phyloP scores from a whole-genome alignment of 2,113 vertebrate genomes.

The Ivindomyrus marchei region DNA sequence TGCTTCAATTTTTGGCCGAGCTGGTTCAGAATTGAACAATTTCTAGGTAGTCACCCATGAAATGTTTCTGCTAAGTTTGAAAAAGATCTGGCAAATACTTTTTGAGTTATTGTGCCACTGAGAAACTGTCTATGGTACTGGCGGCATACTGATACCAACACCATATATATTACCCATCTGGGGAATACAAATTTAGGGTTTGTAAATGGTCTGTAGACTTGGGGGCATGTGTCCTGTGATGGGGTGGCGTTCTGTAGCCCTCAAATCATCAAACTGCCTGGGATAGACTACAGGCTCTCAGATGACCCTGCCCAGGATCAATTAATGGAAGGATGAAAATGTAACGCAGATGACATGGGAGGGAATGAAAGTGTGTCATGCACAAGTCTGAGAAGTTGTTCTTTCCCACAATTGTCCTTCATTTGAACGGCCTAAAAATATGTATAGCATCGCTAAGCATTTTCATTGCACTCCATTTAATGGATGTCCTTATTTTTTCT shows the following conservation, averaged over 20 bases:
- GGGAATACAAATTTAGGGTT: not conserved
- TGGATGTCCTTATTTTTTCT: conserved; percentile 7
- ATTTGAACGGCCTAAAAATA: not conserved
- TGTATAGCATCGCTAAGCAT: conserved; percentile 1
- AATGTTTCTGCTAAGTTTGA: not conserved
- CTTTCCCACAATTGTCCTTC: not conserved
- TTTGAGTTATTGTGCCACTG: not conserved
- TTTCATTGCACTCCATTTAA: conserved; percentile 13
- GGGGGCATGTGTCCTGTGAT: not conserved
- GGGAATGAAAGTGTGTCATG: not conserved
- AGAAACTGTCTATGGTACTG: not conserved
- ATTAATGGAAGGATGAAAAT: not conserved
- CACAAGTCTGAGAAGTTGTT: not conserved
- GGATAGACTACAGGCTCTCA: too few species aligned
- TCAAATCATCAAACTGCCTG: too few species aligned
- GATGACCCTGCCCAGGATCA: too few species aligned
- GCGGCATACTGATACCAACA: too few species aligned
- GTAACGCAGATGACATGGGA: not conserved
- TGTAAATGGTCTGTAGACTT: not conserved
- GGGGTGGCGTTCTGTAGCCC: not conserved
- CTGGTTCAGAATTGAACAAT: not conserved
- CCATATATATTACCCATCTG: not conserved
- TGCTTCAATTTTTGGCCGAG: not conserved
- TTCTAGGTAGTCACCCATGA: not conserved
- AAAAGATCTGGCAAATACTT: not conserved